Base-by-base conservation (phyloP, 2,113 vertebrate genomes). In the Channa argus region DNA sequence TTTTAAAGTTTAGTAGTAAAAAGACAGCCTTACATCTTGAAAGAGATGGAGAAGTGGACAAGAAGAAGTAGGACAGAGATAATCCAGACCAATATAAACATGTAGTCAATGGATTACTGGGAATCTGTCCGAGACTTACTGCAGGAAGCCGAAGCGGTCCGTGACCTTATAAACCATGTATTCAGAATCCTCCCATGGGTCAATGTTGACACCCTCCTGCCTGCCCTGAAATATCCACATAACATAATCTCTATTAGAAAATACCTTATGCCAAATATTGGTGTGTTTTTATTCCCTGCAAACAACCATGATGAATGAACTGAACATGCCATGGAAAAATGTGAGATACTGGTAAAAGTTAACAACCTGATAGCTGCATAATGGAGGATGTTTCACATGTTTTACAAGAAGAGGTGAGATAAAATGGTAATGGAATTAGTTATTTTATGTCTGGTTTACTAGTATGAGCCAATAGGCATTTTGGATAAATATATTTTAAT, bases 131-230 rank as follows among this genome's bases (percentile, higher is more conserved):
- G 45, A 72, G 51, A 94, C 95, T 96, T 94, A 96, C 95, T 96
- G 96, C 84, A 96, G 88, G 90, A 96, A 97, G 80, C 96, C 96
- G 58, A 97, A 96, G 38, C 95, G 95, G 87, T 97, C 96, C 3
- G 94, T 95, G 86, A 97, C 94, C 90, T 96, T 96, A 79, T 95
- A 96, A 58, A 97, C 91, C 0, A 81, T 90, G 86, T 95, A 96
- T 85, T 96, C 88, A 0, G 95, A 94, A 92, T 98, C 96, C 87
- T 98, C 97, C 96, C 95, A 95, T 0, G 93, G 92, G 88, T 97
- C 95, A 82, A 95, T 95, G 10, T 88, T 87, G 83, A 95, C 89
- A 33, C 95, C 96, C 33, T 95, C 94, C 47, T 95, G 91, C 60
- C 94, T 93, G 72, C 95, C 96, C 97, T 97, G 88, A 91, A 79